Evolutionary conservation across 92 coral and sea anemone genomes (phyloP).

Genomic region (Parazoanthus darwini): DNA sequence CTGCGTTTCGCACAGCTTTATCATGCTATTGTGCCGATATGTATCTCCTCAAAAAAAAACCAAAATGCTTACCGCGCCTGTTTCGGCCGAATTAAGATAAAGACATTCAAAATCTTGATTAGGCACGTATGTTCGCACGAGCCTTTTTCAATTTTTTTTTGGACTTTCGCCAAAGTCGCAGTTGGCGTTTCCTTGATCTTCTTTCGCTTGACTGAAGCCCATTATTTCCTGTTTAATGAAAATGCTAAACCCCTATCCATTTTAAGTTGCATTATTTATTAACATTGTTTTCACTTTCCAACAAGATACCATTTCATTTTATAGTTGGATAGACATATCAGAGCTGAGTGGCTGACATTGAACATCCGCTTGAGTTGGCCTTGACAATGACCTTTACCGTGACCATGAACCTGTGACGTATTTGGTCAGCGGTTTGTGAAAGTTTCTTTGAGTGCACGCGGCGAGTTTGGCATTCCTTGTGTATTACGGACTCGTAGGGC

Average conservation of each 20-base stretch:
- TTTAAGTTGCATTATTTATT: conserved; percentile 2
- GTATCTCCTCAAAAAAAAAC: no score
- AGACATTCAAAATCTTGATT: no score
- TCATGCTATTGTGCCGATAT: no score
- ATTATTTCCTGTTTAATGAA: neutral
- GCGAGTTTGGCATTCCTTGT: conserved; percentile 44
- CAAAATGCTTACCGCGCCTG: no score
- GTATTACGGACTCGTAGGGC: conserved; percentile 21
- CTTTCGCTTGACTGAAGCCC: no score
- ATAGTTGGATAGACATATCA: neutral
- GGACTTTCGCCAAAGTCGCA: no score
- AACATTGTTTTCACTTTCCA: neutral
- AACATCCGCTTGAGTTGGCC: conserved; percentile 12
- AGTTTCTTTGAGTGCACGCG: conserved; percentile 40
- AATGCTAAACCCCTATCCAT: neutral
- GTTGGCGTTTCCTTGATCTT: no score
- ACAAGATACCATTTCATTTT: neutral
- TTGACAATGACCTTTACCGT: conserved; percentile 39
- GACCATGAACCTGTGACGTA: conserved; percentile 39
- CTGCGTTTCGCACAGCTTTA: no score
- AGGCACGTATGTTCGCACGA: no score
- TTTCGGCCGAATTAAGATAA: no score
- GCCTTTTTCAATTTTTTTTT: no score
- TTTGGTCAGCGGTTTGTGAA: conserved; percentile 30
- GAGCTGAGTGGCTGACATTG: neutral